These are phyloP conservation scores for Patella vulgata DNA, from an alignment of 1,140 invertebrate genomes.

Conservation along the genomic window DNA sequence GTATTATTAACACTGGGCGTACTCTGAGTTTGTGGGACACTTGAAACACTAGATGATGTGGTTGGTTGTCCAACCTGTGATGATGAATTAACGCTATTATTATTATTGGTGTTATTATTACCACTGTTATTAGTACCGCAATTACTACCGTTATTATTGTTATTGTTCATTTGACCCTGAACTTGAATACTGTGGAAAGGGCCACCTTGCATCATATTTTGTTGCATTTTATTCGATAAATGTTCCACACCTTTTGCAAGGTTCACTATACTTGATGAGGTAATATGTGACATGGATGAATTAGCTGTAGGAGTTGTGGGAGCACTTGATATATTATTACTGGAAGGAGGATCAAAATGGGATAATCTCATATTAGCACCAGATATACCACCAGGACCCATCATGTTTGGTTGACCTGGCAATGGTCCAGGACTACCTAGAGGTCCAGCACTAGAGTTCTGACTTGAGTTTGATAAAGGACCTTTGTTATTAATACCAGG, in stretches of 20 bases:
- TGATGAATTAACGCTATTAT: slow-evolving; percentile 7
- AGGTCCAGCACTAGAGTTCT: slow-evolving; percentile 55
- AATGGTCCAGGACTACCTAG: slow-evolving; percentile 47
- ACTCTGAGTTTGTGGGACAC: slow-evolving; percentile 27
- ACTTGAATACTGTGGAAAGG: slow-evolving; percentile 67
- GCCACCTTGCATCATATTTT: slow-evolving; percentile 67
- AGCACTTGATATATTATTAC: slow-evolving; percentile 29
- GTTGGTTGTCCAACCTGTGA: slow-evolving; percentile 18
- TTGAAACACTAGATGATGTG: slow-evolving; percentile 9
- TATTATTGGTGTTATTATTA: slow-evolving; percentile 26
- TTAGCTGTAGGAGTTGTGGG: slow-evolving; percentile 33
- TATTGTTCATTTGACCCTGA: slow-evolving; percentile 46
- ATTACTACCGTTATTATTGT: slow-evolving; percentile 13
- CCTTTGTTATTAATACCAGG: slow-evolving; percentile 39
- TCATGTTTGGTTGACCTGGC: slow-evolving; percentile 30
- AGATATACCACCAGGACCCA: slow-evolving; percentile 46
- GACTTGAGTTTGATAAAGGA: slow-evolving; percentile 58
- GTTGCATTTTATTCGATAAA: slow-evolving; percentile 65
- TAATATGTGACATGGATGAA: slow-evolving; percentile 63
- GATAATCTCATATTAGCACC: slow-evolving; percentile 58
- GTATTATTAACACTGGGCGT: slow-evolving; percentile 70
- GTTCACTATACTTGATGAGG: slow-evolving; percentile 64
- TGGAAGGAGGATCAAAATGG: slow-evolving; percentile 55
- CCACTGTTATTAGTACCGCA: slow-evolving; percentile 17
- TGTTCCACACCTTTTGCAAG: slow-evolving; percentile 66